Conservation (phyloP, 2,888 invertebrate genomes). For the Heliconius ethilla region DNA sequence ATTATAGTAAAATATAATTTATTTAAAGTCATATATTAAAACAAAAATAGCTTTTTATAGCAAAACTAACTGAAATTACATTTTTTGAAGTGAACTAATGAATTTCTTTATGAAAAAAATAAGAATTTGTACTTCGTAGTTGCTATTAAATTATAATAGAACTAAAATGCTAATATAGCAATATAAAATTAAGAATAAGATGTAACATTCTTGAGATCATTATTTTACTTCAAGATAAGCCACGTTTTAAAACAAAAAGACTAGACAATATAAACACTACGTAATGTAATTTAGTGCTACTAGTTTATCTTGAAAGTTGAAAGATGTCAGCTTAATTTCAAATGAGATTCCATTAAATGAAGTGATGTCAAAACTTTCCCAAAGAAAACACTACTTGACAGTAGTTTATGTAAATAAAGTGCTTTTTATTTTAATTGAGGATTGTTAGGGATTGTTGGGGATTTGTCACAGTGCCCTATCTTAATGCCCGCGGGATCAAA, state of each 20-base stretch:
- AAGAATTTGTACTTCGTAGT: not conserved
- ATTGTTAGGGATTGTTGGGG: slow-evolving; percentile 21
- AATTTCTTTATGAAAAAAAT: not conserved
- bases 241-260: slow-evolving; percentile 8
- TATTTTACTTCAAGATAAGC: not conserved
- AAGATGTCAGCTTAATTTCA: slow-evolving; percentile 27
- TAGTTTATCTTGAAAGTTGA: slow-evolving; percentile 20
- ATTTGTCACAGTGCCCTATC: slow-evolving; percentile 32
- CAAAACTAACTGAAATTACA: not conserved
- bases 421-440: slow-evolving; percentile 35
- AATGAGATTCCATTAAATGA: slow-evolving; percentile 29
- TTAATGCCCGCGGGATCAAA: slow-evolving; percentile 35
- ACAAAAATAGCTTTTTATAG: not conserved
- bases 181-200: not conserved
- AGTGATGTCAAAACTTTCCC: slow-evolving; percentile 20
- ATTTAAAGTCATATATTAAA: too few relatives aligned
- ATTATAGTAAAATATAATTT: too few relatives aligned
- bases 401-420: slow-evolving; percentile 25
- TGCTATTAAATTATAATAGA: not conserved
- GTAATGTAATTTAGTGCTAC: slow-evolving; percentile 15
- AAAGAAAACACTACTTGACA: slow-evolving; percentile 27
- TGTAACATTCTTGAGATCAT: not conserved
- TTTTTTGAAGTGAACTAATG: not conserved
- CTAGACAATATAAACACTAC: not conserved
- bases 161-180: not conserved